phyloP scores from a whole-genome alignment of 1,140 invertebrate genomes.

The Ceratosolen solmsi region DNA sequence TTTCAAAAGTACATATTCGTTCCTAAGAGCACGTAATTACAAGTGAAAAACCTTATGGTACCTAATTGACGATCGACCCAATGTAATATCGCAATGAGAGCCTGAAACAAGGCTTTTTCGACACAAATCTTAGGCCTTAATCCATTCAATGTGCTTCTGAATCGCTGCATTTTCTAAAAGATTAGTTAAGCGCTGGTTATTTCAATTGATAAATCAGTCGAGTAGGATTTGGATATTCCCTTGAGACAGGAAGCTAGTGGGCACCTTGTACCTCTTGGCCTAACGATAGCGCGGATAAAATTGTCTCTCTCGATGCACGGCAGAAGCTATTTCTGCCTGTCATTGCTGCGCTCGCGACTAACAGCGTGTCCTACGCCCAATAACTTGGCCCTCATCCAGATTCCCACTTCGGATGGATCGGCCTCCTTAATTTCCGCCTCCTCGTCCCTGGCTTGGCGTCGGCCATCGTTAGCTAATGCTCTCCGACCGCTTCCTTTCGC shows the following conservation, averaged over 20 bases:
- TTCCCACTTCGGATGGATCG: not conserved
- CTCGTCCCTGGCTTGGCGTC: not conserved
- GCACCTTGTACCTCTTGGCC: not conserved
- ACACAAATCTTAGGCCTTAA: no score
- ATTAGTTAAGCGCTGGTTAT: no score
- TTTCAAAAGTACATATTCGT: no score
- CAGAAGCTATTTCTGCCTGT: conserved; percentile 37
- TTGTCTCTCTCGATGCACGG: not conserved
- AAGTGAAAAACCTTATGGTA: no score
- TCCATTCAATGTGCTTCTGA: no score
- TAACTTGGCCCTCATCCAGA: conserved; percentile 24
- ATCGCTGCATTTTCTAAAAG: no score
- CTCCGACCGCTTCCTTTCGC: conserved; percentile 67
- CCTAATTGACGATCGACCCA: no score
- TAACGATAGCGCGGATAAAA: not conserved
- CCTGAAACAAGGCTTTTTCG: no score
- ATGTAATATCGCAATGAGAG: no score
- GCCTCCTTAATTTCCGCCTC: not conserved
- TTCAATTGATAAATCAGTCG: no score
- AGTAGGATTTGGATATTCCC: not conserved
- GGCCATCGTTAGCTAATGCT: not conserved
- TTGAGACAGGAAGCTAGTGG: not conserved
- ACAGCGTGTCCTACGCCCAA: conserved; percentile 7
- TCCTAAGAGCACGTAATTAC: no score
- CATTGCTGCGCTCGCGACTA: conserved; percentile 26